Conservation (phyloP, 2,797 vertebrate species). For the Rhodeus uyekii region DNA sequence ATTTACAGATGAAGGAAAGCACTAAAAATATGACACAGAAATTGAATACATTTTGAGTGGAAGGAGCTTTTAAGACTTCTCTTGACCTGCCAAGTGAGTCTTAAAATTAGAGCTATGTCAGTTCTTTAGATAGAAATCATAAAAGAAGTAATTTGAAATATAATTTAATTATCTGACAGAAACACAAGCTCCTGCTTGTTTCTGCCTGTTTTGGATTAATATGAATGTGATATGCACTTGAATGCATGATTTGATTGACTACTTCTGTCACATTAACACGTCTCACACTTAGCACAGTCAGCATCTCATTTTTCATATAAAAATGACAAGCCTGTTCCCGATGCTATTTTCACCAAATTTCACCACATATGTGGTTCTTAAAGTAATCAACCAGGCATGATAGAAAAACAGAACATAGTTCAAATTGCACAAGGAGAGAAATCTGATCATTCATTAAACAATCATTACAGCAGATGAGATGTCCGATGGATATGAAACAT, state of each 20-base stretch:
- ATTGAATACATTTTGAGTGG: constrained; percentile 67
- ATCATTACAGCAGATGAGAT: not conserved
- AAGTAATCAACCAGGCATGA: not conserved
- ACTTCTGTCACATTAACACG: constrained; percentile 35
- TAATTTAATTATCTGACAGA: constrained; percentile 48
- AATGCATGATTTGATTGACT: constrained; percentile 18
- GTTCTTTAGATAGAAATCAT: constrained; percentile 65
- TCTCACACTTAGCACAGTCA: constrained; percentile 8
- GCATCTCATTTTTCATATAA: not conserved
- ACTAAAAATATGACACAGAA: constrained; percentile 66
- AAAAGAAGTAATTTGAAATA: constrained; percentile 66
- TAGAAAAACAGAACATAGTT: constrained; percentile 1
- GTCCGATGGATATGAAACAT: not conserved
- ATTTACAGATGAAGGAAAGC: constrained; percentile 71
- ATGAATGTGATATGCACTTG: constrained; percentile 42
- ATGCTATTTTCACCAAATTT: not conserved
- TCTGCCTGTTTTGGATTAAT: constrained; percentile 57
- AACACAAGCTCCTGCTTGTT: constrained; percentile 42
- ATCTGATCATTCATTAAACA: not conserved
- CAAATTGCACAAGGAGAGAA: not conserved
- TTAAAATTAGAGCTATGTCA: constrained; percentile 74
- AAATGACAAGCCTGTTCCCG: not conserved
- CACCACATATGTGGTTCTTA: not conserved
- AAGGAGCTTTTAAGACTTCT: constrained; percentile 65
- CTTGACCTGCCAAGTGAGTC: constrained; percentile 73